A percentile compares a stretch with the other conserved stretches of the same genome.
phyloP scores from a whole-genome alignment of 2,113 vertebrate species.

The Callocephalon fimbriatum region DNA sequence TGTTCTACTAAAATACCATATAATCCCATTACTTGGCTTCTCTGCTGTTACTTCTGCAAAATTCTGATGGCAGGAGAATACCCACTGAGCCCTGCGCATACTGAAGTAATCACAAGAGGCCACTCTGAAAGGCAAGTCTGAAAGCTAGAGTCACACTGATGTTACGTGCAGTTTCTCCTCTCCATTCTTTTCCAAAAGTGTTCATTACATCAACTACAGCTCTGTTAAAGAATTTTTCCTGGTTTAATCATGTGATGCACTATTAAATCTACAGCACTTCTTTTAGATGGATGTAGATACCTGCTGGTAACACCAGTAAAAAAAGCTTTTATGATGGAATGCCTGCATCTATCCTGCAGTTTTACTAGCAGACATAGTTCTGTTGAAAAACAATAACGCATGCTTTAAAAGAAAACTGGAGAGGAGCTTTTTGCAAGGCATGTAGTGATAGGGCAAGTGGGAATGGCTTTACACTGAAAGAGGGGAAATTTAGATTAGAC shows the following conservation, averaged over 20 bases:
- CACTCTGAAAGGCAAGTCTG: not conserved
- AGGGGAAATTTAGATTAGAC: not conserved
- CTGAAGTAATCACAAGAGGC: not conserved
- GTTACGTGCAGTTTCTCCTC: not conserved
- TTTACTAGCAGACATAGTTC: not conserved
- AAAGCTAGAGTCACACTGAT: not conserved
- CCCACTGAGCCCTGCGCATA: not conserved
- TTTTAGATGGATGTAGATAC: not conserved
- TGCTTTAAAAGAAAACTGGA: not conserved
- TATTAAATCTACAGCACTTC: not conserved
- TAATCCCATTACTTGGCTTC: slow-evolving; percentile 7
- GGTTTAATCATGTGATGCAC: not conserved
- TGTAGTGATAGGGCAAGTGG: not conserved
- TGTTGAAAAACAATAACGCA: not conserved
- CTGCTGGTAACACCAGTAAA: not conserved
- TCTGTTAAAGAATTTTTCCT: not conserved
- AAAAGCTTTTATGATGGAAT: not conserved
- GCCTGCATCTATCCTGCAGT: not conserved
- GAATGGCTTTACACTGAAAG: not conserved
- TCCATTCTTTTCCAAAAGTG: fast-evolving
- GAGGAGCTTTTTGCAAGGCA: not conserved
- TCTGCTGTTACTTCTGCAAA: not conserved
- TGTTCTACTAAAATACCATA: not conserved
- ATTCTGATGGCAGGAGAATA: not conserved
- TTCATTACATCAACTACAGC: not conserved